Evolutionary conservation across 1,140 invertebrate genomes (phyloP), one percentile per base, ranked within the genome.

Genomic region (Neoseiulus cucumeris): DNA sequence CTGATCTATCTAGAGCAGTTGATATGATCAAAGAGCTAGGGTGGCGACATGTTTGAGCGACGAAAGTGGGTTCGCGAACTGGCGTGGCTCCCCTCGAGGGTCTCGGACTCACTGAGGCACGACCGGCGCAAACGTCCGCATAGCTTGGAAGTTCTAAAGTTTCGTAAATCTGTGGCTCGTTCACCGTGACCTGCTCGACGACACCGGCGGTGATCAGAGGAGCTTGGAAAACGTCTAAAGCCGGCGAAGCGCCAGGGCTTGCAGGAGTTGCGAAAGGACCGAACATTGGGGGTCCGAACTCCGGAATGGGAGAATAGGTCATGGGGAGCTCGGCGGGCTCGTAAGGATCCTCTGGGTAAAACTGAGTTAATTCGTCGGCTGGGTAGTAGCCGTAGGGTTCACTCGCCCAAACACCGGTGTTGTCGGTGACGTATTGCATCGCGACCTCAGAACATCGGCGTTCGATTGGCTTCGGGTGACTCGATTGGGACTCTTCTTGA

Each of bases 371-470:
- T 59, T 59, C 51, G 9, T 59, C 51, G 22, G 51, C 51, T 1
- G 51, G 51, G 22, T 59, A 59, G 51, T 59, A 59, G 51, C 51
- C 51, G 22, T 59, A 59, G 6, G 22, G 22, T 9, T 59, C 51
- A 25, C 51, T 59, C 14, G 51, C 51, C 51, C 51, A 59, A 2
- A 59, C 25, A 20, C 51, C 51, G 12, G 51, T 59, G 22, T 59
- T 59, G 22, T 59, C 51, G 51, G 51, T 59, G 2, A 59, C 51
- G 33, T 59, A 59, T 25, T 59, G 51, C 22, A 59, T 25, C 14
- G 51, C 51, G 6, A 59, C 51, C 22, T 59, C 51, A 6, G 51
- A 59, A 25, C 51, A 59, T 18, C 51, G 51, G 4, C 51, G 51
- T 25, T 25, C 51, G 33, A 59, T 39, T 9, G 33, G 33, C 33